These are phyloP conservation scores for Bostrychus sinensis DNA, from an alignment of 2,113 vertebrate species.

Conservation along the genomic window DNA sequence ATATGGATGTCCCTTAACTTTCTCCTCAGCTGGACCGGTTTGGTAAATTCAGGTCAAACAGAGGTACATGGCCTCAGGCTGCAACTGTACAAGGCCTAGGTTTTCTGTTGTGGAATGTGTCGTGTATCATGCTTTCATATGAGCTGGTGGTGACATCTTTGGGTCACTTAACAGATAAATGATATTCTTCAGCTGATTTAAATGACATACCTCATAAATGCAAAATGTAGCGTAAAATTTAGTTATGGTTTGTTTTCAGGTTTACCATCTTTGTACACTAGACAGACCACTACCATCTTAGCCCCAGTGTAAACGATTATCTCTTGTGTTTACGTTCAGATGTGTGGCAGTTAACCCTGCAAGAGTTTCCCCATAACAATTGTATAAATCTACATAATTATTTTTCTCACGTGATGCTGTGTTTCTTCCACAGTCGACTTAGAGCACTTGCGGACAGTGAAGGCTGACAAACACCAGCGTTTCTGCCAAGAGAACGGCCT, in stretches of 20 bases:
- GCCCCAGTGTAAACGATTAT: constrained; percentile 63
- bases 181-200: constrained; percentile 9
- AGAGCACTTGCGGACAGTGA: constrained; percentile 97
- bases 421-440: constrained; percentile 88
- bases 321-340: constrained; percentile 62
- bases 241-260: constrained; percentile 50
- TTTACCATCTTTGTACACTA: constrained; percentile 34
- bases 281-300: constrained; percentile 58
- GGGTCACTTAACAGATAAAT: constrained; percentile 41
- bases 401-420: constrained; percentile 57
- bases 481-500: constrained; percentile 96
- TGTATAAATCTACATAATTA: constrained; percentile 46
- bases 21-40: constrained; percentile 56
- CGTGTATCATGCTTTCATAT: constrained; percentile 39
- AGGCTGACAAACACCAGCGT: constrained; percentile 92
- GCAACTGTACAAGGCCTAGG: constrained; percentile 38
- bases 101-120: constrained; percentile 62
- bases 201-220: constrained; percentile 14
- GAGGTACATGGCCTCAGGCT: constrained; percentile 66
- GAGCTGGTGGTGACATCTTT: constrained; percentile 41
- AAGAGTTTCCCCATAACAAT: constrained; percentile 40
- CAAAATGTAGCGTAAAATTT: constrained; percentile 13
- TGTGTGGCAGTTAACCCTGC: constrained; percentile 49
- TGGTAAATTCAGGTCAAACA: constrained; percentile 56
- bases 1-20: constrained; percentile 63